Base-by-base conservation (phyloP, 2,888 invertebrate genomes). In the Brachyptera risi region DNA sequence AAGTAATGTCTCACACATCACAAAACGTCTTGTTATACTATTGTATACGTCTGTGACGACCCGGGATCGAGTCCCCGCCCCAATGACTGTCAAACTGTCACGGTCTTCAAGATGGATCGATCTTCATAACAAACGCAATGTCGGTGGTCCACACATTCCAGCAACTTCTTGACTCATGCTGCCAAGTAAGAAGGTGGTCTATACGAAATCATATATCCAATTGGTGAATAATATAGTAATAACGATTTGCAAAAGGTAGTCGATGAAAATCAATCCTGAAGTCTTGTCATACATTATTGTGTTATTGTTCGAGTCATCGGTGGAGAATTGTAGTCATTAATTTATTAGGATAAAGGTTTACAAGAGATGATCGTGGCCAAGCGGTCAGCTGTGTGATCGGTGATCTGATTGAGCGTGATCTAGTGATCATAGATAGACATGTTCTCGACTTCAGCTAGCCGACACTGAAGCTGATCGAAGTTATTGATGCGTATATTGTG, bases 241-340 rank as follows among this genome's bases (percentile, higher is more conserved):
- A 24, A 37, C 37, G 54, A 54, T 40, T 37, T 54, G 54, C 54
- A 54, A 37, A 35, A 54, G 54, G 54, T 54, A 54, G 54, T 54
- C 54, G 54, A 54, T 54, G 54, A 54, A 54, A 54, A 54, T 54
- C 54, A 54, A 37, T 54, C 21, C 54, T 35, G 27, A 19, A n/a
- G 19, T 11, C 50, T 11, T 51, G 54, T 54, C 54, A 54, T 27
- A 54, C 37, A 54, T 19, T 7, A 24, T 47, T 47, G 9, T 54
- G 54, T 54, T 37, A 54, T 54, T 54, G 54, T 37, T 23, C 35
- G 24, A 54, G 54, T 54, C 54, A 54, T 54, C 37, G 37, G 37
- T 23, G n/a, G n/a, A n/a, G n/a, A n/a, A n/a, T n/a, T n/a, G n/a
- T n/a, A n/a, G n/a, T n/a, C n/a, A n/a, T n/a, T n/a, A n/a, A n/a